Base-by-base conservation (phyloP, 2,797 vertebrate genomes). In the Notamacropus eugenii region DNA sequence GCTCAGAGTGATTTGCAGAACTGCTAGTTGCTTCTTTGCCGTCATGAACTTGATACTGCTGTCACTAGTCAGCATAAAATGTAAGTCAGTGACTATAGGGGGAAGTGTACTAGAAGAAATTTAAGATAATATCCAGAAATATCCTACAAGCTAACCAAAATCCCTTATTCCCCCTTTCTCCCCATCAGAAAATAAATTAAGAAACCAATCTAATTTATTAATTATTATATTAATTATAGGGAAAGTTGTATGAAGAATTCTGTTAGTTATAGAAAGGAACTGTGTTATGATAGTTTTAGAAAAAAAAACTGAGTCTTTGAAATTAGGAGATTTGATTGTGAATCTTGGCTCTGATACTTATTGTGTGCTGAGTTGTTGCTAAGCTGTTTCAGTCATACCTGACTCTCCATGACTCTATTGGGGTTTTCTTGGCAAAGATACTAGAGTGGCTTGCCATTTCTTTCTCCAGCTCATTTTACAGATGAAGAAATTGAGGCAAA, bases 1-100 rank as follows among this genome's bases (percentile, higher is more conserved):
- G 28, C 56, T 95, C 55, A n/a, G 90, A 90, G 90, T 90, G 87
- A 96, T 96, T 95, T 59, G 93, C 54, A 57, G 96, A 95, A 87
- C 54, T 92, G 40, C 67, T 55, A 46, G 54, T 91, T 50, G 92
- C 54, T 93, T 91, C 54, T 0, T 0, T 22, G 93, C 93, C 92
- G 90, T 96, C 95, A 93, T 87, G 94, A 96, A 92, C 67, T 54
- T 82, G 58, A n/a, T 4, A n/a, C 3, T 0, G 54, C 62, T 55
- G 19, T 34, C 28, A 50, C 46, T 87, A 90, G 90, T 0, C 46
- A 50, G 57, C 94, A 96, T 96, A 90, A 97, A 97, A 94, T 0
- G 11, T 28, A 62, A 50, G 93, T 59, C 29, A 74, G 52, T 62
- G 52, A 74, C 34, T 62, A 34, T 16, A 95, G 93, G 92, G 93